Conservation (phyloP, 2,797 vertebrate genomes). For the Sebastes baramenuke region DNA sequence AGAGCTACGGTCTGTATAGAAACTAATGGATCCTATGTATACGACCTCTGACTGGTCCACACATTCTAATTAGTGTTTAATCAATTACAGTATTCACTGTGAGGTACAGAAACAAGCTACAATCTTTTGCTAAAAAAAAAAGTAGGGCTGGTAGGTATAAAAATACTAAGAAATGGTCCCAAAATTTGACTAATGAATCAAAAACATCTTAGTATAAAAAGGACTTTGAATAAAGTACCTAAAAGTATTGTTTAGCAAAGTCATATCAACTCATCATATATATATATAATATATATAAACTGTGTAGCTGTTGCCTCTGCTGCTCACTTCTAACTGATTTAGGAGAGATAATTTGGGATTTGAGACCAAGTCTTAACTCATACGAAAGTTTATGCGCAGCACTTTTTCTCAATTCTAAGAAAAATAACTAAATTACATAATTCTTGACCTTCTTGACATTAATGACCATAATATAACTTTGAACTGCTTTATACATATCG, state of each 20-base stretch:
- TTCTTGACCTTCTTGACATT: not conserved
- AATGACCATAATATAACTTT: not conserved
- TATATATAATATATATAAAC: not conserved
- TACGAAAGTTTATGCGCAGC: not conserved
- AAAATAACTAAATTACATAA: not conserved
- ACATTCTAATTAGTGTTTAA: not conserved
- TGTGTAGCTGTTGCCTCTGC: not conserved
- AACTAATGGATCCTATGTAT: rapidly evolving
- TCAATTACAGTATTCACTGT: not conserved
- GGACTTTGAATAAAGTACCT: not conserved
- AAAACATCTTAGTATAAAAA: not conserved
- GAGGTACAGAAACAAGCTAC: not conserved
- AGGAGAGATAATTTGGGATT: not conserved
- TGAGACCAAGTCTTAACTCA: not conserved
- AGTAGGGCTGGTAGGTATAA: not conserved
- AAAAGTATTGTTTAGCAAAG: not conserved
- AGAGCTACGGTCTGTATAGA: constrained; percentile 86
- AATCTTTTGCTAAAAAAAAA: not conserved
- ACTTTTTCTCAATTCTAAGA: not conserved
- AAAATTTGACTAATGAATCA: not conserved
- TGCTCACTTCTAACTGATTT: not conserved
- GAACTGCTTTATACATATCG: not conserved
- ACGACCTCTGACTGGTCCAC: not conserved
- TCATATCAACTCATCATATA: not conserved
- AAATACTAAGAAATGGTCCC: too few species aligned